Evolutionary conservation across 2,113 vertebrate species (phyloP).

Genomic region (Anser cygnoides): DNA sequence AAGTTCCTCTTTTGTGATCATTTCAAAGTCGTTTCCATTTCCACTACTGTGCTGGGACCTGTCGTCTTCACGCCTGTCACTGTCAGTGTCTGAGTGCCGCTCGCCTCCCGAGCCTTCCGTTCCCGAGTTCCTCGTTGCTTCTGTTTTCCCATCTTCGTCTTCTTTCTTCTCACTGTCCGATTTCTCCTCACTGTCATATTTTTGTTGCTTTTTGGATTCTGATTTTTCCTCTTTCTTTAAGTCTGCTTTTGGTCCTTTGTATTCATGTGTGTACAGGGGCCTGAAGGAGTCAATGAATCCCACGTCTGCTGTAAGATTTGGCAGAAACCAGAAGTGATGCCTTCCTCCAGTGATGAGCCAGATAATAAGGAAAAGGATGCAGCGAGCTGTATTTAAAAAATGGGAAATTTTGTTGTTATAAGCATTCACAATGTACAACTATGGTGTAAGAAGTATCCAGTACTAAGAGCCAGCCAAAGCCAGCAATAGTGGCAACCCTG

Average conservation of each 20-base stretch:
- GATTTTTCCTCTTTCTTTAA: slow-evolving; percentile 90
- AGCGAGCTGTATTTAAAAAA: slow-evolving; percentile 83
- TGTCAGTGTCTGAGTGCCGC: slow-evolving; percentile 93
- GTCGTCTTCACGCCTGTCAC: slow-evolving; percentile 94
- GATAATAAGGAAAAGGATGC: slow-evolving; percentile 97
- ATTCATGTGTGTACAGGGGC: slow-evolving; percentile 97
- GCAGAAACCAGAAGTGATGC: slow-evolving; percentile 99
- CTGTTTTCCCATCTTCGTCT: slow-evolving; percentile 85
- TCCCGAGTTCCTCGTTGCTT: slow-evolving; percentile 72
- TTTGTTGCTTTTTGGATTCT: slow-evolving; percentile 84
- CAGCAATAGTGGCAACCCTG: rapidly evolving
- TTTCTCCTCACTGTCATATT: slow-evolving; percentile 92
- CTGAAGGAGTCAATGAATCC: slow-evolving; percentile 99
- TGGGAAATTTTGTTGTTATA: neutral
- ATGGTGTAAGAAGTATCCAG: neutral
- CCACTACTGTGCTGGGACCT: slow-evolving; percentile 98
- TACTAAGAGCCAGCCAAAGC: neutral
- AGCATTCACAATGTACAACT: neutral
- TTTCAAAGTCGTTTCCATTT: slow-evolving; percentile 97
- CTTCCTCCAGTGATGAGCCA: slow-evolving; percentile 97
- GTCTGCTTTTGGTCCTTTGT: slow-evolving; percentile 91
- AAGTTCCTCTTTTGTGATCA: slow-evolving; percentile 99
- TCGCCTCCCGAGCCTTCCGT: slow-evolving; percentile 80
- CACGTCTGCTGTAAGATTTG: slow-evolving; percentile 96
- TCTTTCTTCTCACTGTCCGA: slow-evolving; percentile 96